Conservation (phyloP, 53 echinoderm and acorn worm genomes). For the Paelopatides confundens region DNA sequence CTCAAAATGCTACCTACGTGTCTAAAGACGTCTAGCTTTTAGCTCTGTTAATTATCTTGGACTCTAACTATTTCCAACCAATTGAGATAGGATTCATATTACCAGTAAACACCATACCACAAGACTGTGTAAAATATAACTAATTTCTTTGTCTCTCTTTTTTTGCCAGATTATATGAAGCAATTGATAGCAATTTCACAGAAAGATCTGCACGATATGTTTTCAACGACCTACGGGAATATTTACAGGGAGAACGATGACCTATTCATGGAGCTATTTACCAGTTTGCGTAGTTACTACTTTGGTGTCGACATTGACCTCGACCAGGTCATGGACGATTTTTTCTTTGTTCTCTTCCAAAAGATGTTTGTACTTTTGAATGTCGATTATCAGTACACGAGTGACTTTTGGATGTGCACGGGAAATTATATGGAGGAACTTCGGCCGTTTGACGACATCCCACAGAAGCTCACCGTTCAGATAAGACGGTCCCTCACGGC, state of each 20-base stretch:
- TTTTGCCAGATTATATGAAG: constrained; percentile 85
- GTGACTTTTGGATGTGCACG: constrained; percentile 82
- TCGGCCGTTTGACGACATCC: constrained; percentile 83
- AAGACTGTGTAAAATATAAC: no score
- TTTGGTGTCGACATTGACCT: constrained; percentile 83
- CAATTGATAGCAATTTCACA: constrained; percentile 77
- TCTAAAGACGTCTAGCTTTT: no score
- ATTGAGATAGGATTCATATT: no score
- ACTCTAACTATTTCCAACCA: no score
- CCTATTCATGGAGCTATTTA: constrained; percentile 77
- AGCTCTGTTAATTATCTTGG: no score
- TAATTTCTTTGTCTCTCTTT: background rate
- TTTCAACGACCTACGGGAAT: constrained; percentile 78
- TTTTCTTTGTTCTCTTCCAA: constrained; percentile 84
- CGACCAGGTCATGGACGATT: constrained; percentile 81
- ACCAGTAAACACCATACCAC: no score
- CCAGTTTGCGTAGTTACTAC: constrained; percentile 75
- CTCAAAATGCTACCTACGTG: no score
- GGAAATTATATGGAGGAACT: constrained; percentile 70
- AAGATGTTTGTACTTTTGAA: constrained; percentile 87
- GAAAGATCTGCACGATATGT: constrained; percentile 76
- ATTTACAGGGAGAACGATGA: constrained; percentile 83
- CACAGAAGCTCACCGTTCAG: constrained; percentile 70
- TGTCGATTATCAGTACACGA: constrained; percentile 72
- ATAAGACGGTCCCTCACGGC: constrained; percentile 78